Base-by-base conservation (phyloP, 2,888 invertebrate species). In the Koerneria pararmatus region DNA sequence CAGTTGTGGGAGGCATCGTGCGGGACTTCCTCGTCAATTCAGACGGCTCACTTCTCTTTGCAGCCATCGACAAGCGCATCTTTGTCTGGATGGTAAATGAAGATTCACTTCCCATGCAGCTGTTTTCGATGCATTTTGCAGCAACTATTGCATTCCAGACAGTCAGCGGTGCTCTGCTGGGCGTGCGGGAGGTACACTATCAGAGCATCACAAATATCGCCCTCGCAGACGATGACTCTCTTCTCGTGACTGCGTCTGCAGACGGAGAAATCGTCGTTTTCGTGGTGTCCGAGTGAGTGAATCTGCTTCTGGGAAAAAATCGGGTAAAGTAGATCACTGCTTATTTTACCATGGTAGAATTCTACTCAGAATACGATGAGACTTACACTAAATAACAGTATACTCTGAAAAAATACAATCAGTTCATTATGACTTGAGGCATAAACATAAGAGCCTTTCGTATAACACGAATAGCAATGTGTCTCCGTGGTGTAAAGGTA, bases 201-300 rank as follows among this genome's bases (percentile, higher is more conserved):
- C 79, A 78, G 54, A 62, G 66, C 24, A 73, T 79, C 22, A 71
- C 73, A 3, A 65, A 65, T 35, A 57, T 79, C 11, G 69, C 49
- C 19, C 60, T 79, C 2, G 74, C 76, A 1, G 64, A 71, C 15
- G 77, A 78, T 56, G 77, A 74, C 37, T 70, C 75, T 1, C 67
- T 74, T 62, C 61, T 79, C 41, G 69, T 75, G 37, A 69, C 74
- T 5, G 67, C 73, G 8, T 73, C 76, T 8, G 69, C 71, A 48
- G 79, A 79, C 64, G 79, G 79, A 37, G 66, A 69, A 3, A 64
- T 78, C 27, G 72, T 76, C 51, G 76, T 74, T 32, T 78, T 74
- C 60, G 51, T 77, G 24, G 71, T 77, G 22, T 65, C 74, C 24
- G 74, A 75, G 78, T 78, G 46, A 62, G 72, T 70, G 35, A 57